Evolutionary conservation across 2,113 vertebrate species (phyloP).

Genomic region (Muntiacus reevesi): DNA sequence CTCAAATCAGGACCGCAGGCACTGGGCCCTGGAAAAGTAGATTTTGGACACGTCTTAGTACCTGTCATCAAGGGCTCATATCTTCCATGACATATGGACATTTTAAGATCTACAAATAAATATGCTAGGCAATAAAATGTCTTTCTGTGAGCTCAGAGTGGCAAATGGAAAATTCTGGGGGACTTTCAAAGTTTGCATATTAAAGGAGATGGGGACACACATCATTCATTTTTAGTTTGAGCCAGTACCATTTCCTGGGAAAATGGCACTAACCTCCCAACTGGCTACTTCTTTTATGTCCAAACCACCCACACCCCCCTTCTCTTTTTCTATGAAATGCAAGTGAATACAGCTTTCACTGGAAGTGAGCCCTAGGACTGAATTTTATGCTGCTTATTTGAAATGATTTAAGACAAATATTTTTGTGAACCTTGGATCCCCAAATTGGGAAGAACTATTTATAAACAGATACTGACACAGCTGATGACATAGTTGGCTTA

Average conservation of each 20-base stretch:
- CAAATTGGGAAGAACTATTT: conserved; percentile 68
- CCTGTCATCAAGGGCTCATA: conserved; percentile 34
- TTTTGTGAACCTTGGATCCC: conserved; percentile 77
- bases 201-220: conserved; percentile 36
- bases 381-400: conserved; percentile 68
- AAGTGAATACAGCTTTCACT: conserved; percentile 19
- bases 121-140: neutral
- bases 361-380: conserved; percentile 64
- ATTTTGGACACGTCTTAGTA: conserved; percentile 14
- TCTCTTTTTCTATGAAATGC: conserved; percentile 68
- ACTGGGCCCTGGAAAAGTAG: neutral
- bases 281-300: neutral
- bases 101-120: conserved; percentile 42
- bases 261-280: neutral
- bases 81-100: conserved; percentile 38
- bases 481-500: conserved; percentile 72
- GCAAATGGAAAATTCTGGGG: conserved; percentile 19
- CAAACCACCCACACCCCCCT: neutral
- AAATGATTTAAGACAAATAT: conserved; percentile 79
- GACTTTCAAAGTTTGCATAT: conserved; percentile 12
- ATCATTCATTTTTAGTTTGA: conserved; percentile 42
- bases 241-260: conserved; percentile 38
- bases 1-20: neutral
- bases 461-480: conserved; percentile 78
- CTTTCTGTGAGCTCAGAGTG: neutral